Evolutionary conservation across 2,797 vertebrate species (phyloP).

Genomic region (Malurus leucopterus): DNA sequence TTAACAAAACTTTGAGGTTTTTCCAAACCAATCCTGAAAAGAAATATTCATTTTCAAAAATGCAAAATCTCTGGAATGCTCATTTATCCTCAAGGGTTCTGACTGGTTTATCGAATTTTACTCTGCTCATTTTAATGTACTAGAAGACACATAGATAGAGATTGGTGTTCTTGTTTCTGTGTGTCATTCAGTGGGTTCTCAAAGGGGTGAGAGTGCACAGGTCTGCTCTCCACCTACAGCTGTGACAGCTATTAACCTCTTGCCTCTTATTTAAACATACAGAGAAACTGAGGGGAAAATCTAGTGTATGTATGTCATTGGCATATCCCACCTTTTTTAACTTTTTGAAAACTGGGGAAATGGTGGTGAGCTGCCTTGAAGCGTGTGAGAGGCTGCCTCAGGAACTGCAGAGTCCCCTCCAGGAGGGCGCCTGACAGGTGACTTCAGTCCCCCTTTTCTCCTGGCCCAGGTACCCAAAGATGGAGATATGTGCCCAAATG

Average conservation of each 20-base stretch:
- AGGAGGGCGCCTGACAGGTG: accelerated
- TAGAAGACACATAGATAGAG: neutral
- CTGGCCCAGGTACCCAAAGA: accelerated
- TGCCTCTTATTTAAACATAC: neutral
- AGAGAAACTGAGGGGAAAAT: neutral
- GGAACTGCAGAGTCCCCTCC: accelerated
- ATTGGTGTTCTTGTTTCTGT: neutral
- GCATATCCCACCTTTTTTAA: neutral
- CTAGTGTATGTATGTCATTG: neutral
- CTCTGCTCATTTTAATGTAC: neutral
- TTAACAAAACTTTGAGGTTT: neutral
- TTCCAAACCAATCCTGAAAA: neutral
- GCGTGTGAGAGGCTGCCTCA: neutral
- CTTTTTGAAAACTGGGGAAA: neutral
- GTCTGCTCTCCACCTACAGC: accelerated
- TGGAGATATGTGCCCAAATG: neutral
- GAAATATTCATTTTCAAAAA: neutral
- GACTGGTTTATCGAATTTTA: neutral
- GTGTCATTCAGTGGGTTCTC: neutral
- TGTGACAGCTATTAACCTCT: neutral
- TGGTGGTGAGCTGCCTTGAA: neutral
- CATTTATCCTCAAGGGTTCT: neutral
- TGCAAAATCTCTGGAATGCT: accelerated
- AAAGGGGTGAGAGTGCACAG: neutral
- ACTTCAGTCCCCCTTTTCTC: neutral